Evolutionary conservation across 2,113 vertebrate genomes (phyloP), one percentile per base, ranked within the genome.

Genomic region (Ahaetulla prasina): DNA sequence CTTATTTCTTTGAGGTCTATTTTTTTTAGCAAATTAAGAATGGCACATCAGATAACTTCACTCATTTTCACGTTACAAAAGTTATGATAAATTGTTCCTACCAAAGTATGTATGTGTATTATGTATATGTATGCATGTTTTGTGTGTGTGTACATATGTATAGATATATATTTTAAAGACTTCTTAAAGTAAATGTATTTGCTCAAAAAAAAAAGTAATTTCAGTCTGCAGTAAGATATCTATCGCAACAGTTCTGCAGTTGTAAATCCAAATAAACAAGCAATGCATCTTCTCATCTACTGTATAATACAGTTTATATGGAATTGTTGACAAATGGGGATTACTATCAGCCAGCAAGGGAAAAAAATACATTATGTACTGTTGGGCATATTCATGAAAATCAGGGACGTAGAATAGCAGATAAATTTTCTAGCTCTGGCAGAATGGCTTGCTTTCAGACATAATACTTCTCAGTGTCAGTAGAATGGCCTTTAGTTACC

Each of bases 351-450:
- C 97, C 95, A 97, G 55, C 89, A 95, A 95, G 94, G 95, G 93
- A 94, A 95, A 94, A 94, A 95, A 92, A 96, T 91, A 96, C 94
- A 97, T 96, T 97, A 96, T 96, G 97, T 97, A 97, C 92, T 94
- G 93, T 95, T 94, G 96, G n/a, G 85, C 94, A 96, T 89, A 93
- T 96, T 96, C 95, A 91, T 90, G 25, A 97, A 96, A 94, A 90
- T 92, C 93, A 96, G 93, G 87, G 95, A 91, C 91, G 93, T 92
- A 97, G 95, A 95, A 96, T 95, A 96, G 97, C 94, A 98, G 96
- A 92, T 94, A 97, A 91, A 97, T 96, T 96, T 97, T 96, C 95
- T 96, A 97, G 95, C 95, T 96, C 95, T 96, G 97, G 95, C 95
- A 95, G 94, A 96, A 93, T 96, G 93, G 94, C 92, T 95, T 95